Evolutionary conservation across 1,140 invertebrate species (phyloP).

Genomic region (Anastrepha obliqua): DNA sequence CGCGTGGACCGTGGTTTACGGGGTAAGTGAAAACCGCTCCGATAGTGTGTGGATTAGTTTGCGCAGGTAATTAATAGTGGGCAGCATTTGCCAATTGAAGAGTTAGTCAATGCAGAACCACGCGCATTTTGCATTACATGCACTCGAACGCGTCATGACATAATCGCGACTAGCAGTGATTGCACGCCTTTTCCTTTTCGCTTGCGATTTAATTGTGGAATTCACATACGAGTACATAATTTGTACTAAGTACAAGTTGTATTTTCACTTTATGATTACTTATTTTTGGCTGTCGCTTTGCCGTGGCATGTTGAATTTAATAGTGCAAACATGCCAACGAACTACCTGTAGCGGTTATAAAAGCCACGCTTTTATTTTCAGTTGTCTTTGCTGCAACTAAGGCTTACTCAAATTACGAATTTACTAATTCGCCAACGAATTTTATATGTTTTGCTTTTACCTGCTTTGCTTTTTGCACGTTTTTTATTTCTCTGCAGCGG

Average conservation of each 20-base stretch:
- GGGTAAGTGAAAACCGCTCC: constrained; percentile 71
- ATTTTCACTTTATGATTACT: constrained; percentile 32
- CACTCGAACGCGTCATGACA: constrained; percentile 24
- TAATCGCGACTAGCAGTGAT: constrained; percentile 34
- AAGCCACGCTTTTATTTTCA: not conserved
- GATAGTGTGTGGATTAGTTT: not conserved
- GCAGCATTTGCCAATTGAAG: not conserved
- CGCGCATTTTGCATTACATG: not conserved
- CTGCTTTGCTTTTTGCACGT: not conserved
- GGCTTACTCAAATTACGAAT: constrained; percentile 3
- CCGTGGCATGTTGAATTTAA: constrained; percentile 10
- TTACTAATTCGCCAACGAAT: not conserved
- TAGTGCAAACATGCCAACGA: constrained; percentile 33
- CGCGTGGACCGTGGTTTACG: constrained; percentile 78
- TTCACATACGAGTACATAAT: not conserved
- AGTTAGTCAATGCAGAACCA: not conserved
- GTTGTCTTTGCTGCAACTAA: not conserved
- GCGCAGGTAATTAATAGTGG: not conserved
- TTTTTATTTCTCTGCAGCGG: not conserved
- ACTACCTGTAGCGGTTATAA: not conserved
- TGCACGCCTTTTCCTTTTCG: constrained; percentile 37
- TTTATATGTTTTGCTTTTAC: constrained; percentile 13
- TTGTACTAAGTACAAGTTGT: constrained; percentile 33
- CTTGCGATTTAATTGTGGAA: constrained; percentile 38
- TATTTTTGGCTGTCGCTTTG: constrained; percentile 14